Conservation (phyloP, 1,140 invertebrate species). For the Linepithema humile region DNA sequence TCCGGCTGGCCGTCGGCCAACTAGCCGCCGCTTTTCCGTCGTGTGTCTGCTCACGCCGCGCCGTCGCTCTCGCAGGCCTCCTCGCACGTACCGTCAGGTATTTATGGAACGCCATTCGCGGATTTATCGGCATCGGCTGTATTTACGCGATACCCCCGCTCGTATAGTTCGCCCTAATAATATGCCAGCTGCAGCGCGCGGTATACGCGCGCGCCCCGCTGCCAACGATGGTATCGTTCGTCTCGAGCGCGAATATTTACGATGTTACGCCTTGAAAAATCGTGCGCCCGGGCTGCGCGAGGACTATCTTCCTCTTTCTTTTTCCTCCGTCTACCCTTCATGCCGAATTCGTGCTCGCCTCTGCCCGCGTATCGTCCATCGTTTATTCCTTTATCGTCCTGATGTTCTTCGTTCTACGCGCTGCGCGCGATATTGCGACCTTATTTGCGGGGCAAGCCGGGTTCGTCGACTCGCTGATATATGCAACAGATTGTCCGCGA, state of each 20-base stretch:
- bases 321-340: too few relatives aligned
- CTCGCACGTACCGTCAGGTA: conserved; percentile 61
- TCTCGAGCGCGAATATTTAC: conserved; percentile 50
- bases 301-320: neutral
- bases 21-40: conserved; percentile 53
- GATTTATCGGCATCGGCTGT: conserved; percentile 78
- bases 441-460: neutral
- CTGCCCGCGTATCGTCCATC: neutral
- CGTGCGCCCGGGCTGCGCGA: conserved; percentile 9
- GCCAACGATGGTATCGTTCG: conserved; percentile 38
- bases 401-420: too few relatives aligned
- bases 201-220: conserved; percentile 18
- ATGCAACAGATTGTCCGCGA: neutral
- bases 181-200: conserved; percentile 37
- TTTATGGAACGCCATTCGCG: conserved; percentile 77
- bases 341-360: neutral
- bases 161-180: conserved; percentile 55
- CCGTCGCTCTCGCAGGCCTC: conserved; percentile 40
- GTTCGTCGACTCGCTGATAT: neutral
- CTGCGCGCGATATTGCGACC: neutral
- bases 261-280: conserved; percentile 49
- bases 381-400: conserved; percentile 27
- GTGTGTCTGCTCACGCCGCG: too few relatives aligned
- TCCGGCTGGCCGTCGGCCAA: conserved; percentile 75
- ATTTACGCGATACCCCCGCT: conserved; percentile 61